Evolutionary conservation across 2,113 vertebrate genomes (phyloP), one percentile per base, ranked within the genome.

Genomic region (Neolamprologus falcicula): DNA sequence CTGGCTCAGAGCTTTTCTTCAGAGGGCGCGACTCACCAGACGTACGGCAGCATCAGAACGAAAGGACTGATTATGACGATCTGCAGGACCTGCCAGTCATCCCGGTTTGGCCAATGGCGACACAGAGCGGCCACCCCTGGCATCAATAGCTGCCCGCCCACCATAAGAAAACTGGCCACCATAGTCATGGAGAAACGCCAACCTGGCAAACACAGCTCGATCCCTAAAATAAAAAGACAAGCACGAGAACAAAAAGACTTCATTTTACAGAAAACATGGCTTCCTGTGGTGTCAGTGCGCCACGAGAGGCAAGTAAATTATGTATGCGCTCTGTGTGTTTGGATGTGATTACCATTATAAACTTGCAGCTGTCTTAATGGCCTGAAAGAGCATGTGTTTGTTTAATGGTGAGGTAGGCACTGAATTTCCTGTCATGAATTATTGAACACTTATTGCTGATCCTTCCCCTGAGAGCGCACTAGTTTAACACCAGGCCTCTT

Each of bases 121-220:
- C 98, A 99, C 86, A 99, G 96, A 3, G 97, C 97, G 3, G 98
- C 99, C 92, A 99, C 96, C 11, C 98, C 98, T 0, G 98, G 98
- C 98, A 99, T 98, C 86, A 99, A 97, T 80, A 99, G 97, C 96
- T 99, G 98, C 83, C 99, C 98, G 0, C 96, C 98, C 95, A 99
- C 98, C 92, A 97, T 97, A 54, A 99, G 97, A 92, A 99, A 99
- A 90, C 97, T 98, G 1, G 98, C 98, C 96, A 98, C 98, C 98
- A 99, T 99, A 17, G 98, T 98, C 96, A 99, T 97, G 97, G 98
- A 98, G 96, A 99, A 99, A 5, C 98, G 98, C 94, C 98, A 97
- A 81, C 90, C 96, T 2, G 98, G 98, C 89, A 98, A 96, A 89
- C 98, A 99, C 83, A 99, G 96, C 96, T 99, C 99, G 90, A 99